phyloP scores from a whole-genome alignment of 2,797 vertebrate species.

The Poecilia wingei region DNA sequence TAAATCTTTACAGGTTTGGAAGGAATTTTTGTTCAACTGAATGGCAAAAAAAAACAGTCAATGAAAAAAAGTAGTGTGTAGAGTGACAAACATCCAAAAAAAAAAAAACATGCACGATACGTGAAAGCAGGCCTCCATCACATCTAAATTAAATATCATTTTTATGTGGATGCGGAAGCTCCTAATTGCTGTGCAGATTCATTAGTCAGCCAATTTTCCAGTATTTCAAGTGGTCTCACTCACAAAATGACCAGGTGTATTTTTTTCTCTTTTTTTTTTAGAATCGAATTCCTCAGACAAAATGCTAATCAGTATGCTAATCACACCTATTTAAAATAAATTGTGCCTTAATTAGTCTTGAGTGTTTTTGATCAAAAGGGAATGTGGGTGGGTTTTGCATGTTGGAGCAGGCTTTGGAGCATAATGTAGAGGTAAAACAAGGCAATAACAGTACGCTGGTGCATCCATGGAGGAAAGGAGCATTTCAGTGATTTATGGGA shows the following conservation, averaged over 20 bases:
- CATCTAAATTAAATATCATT: slow-evolving; percentile 22
- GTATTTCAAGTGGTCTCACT: slow-evolving; percentile 1
- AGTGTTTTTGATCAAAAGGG: slow-evolving; percentile 62
- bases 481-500: slow-evolving; percentile 20
- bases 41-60: background rate
- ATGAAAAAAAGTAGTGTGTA: background rate
- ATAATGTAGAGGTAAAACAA: slow-evolving; percentile 20
- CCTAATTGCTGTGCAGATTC: slow-evolving; percentile 27
- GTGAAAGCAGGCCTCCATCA: background rate
- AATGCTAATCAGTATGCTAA: slow-evolving; percentile 48
- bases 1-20: background rate
- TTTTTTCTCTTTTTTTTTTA: slow-evolving; percentile 24
- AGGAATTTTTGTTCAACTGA: background rate
- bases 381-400: slow-evolving; percentile 28
- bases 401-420: slow-evolving; percentile 38
- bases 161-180: slow-evolving; percentile 7
- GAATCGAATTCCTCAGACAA: slow-evolving; percentile 28
- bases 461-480: slow-evolving; percentile 19
- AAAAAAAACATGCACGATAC: background rate
- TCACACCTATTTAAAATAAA: slow-evolving; percentile 54
- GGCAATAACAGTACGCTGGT: slow-evolving; percentile 3
- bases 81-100: background rate
- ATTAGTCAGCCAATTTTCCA: slow-evolving; percentile 25
- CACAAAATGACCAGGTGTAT: slow-evolving; percentile 53
- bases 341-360: slow-evolving; percentile 54